Evolutionary conservation across 1,140 invertebrate genomes (phyloP).

Genomic region (Eumaeus atala): DNA sequence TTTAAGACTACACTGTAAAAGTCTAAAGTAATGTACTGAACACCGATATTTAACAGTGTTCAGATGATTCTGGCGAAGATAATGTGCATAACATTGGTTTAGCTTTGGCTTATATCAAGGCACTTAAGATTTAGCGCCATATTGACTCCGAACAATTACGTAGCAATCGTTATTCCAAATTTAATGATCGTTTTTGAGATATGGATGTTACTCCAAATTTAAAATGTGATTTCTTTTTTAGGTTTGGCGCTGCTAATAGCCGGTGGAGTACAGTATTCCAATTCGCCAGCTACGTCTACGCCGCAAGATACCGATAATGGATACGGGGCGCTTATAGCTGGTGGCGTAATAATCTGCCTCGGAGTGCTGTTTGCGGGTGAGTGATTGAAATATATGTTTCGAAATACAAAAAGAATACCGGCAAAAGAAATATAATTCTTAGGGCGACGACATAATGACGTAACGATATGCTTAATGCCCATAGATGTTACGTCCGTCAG

Average conservation of each 20-base stretch:
- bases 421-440: slow-evolving; percentile 23
- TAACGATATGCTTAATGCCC: too few relatives aligned
- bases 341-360: slow-evolving; percentile 54
- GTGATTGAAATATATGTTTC: slow-evolving; percentile 4
- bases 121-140: too few relatives aligned
- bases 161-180: too few relatives aligned
- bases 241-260: slow-evolving; percentile 57
- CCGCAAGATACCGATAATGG: slow-evolving; percentile 47
- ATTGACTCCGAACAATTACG: too few relatives aligned
- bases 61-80: too few relatives aligned
- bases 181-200: too few relatives aligned
- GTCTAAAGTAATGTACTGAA: too few relatives aligned
- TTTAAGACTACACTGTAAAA: too few relatives aligned
- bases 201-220: slow-evolving; percentile 8
- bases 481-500: slow-evolving; percentile 26
- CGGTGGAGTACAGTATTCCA: slow-evolving; percentile 55
- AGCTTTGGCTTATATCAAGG: too few relatives aligned
- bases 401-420: too few relatives aligned
- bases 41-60: too few relatives aligned
- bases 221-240: slow-evolving; percentile 28
- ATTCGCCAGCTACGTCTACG: slow-evolving; percentile 33
- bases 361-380: slow-evolving; percentile 59
- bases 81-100: too few relatives aligned
- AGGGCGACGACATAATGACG: slow-evolving; percentile 32
- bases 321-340: slow-evolving; percentile 53